phyloP scores from a whole-genome alignment of 2,888 invertebrate genomes.

The Onthophagus sagittarius region DNA sequence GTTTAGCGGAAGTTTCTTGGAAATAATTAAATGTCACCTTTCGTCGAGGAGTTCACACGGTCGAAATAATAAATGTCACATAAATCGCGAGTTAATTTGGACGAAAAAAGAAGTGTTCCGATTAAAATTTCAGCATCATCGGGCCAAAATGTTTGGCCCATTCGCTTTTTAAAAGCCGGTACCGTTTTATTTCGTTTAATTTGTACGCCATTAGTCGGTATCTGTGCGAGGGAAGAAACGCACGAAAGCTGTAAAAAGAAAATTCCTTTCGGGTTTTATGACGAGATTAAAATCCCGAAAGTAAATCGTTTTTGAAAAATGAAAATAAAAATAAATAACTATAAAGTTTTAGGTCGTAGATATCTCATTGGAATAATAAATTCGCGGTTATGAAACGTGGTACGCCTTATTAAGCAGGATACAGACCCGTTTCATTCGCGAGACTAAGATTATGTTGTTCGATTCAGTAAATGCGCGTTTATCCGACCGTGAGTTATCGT shows the following conservation, averaged over 20 bases:
- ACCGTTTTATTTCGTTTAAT: background rate
- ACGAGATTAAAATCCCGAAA: background rate
- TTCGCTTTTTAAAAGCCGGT: background rate
- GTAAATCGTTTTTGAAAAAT: background rate
- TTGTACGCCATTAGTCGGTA: background rate
- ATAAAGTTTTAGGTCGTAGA: background rate
- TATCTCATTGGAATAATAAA: background rate
- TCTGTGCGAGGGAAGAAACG: background rate
- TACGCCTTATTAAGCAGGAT: background rate
- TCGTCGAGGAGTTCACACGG: background rate
- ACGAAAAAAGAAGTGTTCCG: background rate
- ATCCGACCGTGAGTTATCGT: background rate
- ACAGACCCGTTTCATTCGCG: background rate
- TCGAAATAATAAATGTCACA: background rate
- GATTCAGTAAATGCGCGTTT: background rate
- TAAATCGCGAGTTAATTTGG: background rate
- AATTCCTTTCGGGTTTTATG: background rate
- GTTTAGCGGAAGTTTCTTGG: background rate
- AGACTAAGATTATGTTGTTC: background rate
- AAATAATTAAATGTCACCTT: background rate
- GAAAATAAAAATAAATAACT: background rate
- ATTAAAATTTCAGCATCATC: background rate
- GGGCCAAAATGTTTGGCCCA: background rate
- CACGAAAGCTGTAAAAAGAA: background rate
- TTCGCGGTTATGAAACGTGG: background rate